A percentile compares a stretch with the other conserved stretches of the same genome.
phyloP scores from a whole-genome alignment of 2,113 vertebrate genomes.

The Amphiprion ocellaris region DNA sequence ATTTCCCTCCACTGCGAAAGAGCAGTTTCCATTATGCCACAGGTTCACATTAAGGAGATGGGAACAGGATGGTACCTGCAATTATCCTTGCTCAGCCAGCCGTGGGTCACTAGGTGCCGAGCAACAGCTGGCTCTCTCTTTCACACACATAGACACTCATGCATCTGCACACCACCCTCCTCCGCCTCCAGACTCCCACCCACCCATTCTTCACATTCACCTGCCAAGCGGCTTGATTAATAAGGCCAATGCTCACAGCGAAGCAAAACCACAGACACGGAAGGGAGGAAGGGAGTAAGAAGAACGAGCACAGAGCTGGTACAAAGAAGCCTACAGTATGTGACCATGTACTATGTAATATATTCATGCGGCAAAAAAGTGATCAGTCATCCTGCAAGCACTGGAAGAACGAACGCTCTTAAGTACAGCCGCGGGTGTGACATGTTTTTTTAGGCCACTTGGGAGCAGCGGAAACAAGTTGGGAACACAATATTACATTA shows the following conservation, averaged over 20 bases:
- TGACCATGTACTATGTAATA: slow-evolving; percentile 19
- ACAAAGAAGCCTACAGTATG: neutral
- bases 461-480: too few species aligned
- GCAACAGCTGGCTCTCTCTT: slow-evolving; percentile 72
- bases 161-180: slow-evolving; percentile 32
- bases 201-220: slow-evolving; percentile 67
- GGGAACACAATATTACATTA: too few species aligned
- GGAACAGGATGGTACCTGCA: slow-evolving; percentile 81
- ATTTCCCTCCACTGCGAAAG: slow-evolving; percentile 37
- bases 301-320: neutral
- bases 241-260: slow-evolving; percentile 61
- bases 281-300: neutral
- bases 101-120: slow-evolving; percentile 64
- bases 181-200: slow-evolving; percentile 44
- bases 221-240: slow-evolving; percentile 75
- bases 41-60: slow-evolving; percentile 76
- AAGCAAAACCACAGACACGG: slow-evolving; percentile 38
- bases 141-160: slow-evolving; percentile 34
- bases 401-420: neutral
- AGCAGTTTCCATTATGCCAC: slow-evolving; percentile 68
- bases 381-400: slow-evolving; percentile 16
- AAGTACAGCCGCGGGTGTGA: neutral
- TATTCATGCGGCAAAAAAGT: slow-evolving; percentile 26
- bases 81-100: slow-evolving; percentile 82
- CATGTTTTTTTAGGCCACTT: neutral